These are phyloP conservation scores for Sarotherodon lohbergeri DNA, from an alignment of 2,113 vertebrate genomes.

Conservation along the genomic window DNA sequence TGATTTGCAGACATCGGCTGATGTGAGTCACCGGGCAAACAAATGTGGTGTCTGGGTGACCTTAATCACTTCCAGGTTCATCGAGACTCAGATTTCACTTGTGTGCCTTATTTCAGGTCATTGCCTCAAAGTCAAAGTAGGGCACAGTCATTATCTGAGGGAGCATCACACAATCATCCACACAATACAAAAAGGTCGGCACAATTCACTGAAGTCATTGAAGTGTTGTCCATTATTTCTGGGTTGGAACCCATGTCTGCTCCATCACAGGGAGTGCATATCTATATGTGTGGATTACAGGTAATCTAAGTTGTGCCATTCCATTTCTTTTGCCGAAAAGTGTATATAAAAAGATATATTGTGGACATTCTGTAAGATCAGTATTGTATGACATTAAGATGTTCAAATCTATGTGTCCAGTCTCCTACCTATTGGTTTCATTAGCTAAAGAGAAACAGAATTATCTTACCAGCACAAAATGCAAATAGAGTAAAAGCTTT, in stretches of 20 bases:
- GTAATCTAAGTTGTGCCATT: slow-evolving; percentile 14
- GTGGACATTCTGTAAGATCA: not conserved
- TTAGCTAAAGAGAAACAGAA: not conserved
- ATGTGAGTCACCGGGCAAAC: slow-evolving; percentile 60
- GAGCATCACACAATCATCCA: slow-evolving; percentile 75
- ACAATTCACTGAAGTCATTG: slow-evolving; percentile 70
- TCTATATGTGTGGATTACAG: slow-evolving; percentile 21
- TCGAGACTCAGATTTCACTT: slow-evolving; percentile 72
- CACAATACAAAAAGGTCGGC: slow-evolving; percentile 76
- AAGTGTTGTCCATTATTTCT: slow-evolving; percentile 71
- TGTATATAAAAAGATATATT: not conserved
- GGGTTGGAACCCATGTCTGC: slow-evolving; percentile 54
- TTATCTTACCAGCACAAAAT: not conserved
- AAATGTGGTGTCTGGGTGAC: slow-evolving; percentile 71
- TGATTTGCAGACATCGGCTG: slow-evolving; percentile 54
- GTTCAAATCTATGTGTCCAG: not conserved
- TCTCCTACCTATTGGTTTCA: not conserved
- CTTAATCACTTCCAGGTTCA: slow-evolving; percentile 78
- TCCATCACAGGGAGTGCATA: not conserved
- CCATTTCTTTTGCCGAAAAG: not conserved
- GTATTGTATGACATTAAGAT: not conserved
- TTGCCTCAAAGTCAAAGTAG: slow-evolving; percentile 77
- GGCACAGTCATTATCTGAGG: slow-evolving; percentile 75
- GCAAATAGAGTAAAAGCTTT: not conserved
- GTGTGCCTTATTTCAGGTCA: slow-evolving; percentile 77